Conservation (phyloP, 1,140 invertebrate genomes). For the Bombus superbus region DNA sequence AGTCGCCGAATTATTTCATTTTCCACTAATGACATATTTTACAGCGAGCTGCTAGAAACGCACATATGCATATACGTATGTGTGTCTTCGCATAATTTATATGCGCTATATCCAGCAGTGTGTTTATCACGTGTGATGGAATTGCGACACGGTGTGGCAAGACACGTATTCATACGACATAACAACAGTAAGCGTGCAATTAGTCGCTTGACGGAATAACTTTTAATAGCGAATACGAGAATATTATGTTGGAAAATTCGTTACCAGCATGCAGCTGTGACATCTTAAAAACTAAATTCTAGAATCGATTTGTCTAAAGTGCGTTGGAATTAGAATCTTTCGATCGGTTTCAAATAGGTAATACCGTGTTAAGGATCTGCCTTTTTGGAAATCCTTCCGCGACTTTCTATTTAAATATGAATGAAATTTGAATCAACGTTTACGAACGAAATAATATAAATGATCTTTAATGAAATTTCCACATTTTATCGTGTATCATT, state of each 20-base stretch:
- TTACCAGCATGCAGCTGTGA: too few species aligned
- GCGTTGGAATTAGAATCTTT: too few species aligned
- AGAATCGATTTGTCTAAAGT: background rate
- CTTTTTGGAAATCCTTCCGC: too few species aligned
- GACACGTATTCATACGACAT: background rate
- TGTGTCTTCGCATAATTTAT: constrained; percentile 1
- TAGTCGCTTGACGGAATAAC: background rate
- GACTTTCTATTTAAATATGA: too few species aligned
- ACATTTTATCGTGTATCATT: too few species aligned
- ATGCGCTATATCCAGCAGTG: background rate
- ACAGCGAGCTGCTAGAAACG: background rate
- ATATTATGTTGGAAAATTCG: background rate
- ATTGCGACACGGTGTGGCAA: constrained; percentile 9
- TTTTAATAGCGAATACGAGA: background rate
- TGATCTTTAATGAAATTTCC: too few species aligned
- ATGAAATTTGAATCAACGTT: too few species aligned
- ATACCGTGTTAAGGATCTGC: too few species aligned
- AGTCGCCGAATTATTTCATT: background rate
- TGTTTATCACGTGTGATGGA: background rate
- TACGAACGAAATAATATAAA: too few species aligned
- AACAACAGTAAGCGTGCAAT: background rate
- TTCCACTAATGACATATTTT: background rate
- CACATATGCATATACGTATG: background rate
- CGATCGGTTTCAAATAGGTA: too few species aligned
- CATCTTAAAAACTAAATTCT: background rate